Conservation (phyloP, 2,797 vertebrate genomes). For the Pseudochirops corinnae region DNA sequence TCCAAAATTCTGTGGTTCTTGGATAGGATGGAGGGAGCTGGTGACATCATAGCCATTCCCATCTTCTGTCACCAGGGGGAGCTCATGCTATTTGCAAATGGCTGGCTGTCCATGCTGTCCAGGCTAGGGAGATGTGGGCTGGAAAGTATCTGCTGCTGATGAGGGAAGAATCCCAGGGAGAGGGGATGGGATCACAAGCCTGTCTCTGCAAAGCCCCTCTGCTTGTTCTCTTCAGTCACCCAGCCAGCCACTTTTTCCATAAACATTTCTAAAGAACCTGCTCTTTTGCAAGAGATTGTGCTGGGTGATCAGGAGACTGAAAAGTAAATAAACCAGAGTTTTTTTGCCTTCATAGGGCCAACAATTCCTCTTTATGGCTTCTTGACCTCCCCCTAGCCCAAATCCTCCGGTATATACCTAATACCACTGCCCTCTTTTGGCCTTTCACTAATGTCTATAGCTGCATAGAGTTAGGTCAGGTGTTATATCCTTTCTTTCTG, state of each 20-base stretch:
- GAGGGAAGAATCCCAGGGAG: background rate
- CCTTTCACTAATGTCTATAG: background rate
- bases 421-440: background rate
- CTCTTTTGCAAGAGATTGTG: background rate
- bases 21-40: background rate
- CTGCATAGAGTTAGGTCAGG: background rate
- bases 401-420: background rate
- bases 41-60: background rate
- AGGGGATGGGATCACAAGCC: background rate
- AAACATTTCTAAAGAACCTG: background rate
- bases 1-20: background rate
- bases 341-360: slow-evolving; percentile 3
- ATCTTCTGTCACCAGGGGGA: slow-evolving; percentile 62
- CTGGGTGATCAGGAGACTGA: background rate
- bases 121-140: background rate
- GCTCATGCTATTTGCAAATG: slow-evolving; percentile 47
- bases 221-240: background rate
- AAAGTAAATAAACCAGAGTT: slow-evolving; percentile 11
- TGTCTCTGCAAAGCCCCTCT: background rate
- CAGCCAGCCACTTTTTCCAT: background rate
- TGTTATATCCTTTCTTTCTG: background rate
- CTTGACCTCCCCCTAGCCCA: background rate
- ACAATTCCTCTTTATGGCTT: background rate
- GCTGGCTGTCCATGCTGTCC: background rate
- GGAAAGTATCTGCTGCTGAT: background rate